A percentile compares a stretch with the other conserved stretches of the same genome.
Evolutionary conservation across 2,797 vertebrate species (phyloP).

Genomic region (Pseudochromis fuscus): DNA sequence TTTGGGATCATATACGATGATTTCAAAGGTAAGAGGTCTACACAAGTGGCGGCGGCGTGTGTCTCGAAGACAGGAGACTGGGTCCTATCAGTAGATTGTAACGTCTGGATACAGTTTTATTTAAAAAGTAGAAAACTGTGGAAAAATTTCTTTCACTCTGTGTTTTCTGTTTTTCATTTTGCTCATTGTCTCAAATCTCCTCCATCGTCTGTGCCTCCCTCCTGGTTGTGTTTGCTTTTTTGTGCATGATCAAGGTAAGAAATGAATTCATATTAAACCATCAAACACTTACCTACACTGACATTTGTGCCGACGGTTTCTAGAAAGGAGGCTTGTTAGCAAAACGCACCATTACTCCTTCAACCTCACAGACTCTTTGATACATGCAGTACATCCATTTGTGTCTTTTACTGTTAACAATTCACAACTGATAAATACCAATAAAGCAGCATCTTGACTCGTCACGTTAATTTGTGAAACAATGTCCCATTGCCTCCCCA

Average conservation of each 20-base stretch:
- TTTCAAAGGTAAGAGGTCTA: constrained; percentile 90
- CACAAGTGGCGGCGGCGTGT: constrained; percentile 14
- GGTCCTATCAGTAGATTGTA: constrained; percentile 38
- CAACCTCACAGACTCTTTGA: constrained; percentile 17
- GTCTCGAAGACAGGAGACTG: constrained; percentile 28
- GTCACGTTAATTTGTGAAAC: constrained; percentile 76
- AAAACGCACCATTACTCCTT: constrained; percentile 16
- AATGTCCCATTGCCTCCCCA: constrained; percentile 76
- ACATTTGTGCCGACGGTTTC: constrained; percentile 28
- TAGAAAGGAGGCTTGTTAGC: constrained; percentile 38
- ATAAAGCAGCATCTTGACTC: constrained; percentile 78
- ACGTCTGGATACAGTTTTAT: constrained; percentile 20
- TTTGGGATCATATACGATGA: constrained; percentile 87
- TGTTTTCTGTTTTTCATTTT: constrained; percentile 51
- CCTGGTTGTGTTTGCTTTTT: constrained; percentile 55
- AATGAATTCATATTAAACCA: constrained; percentile 30
- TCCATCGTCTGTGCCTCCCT: constrained; percentile 39
- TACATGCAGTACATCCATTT: constrained; percentile 13
- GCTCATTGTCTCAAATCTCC: constrained; percentile 22
- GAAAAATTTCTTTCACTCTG: constrained; percentile 67
- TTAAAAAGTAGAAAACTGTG: constrained; percentile 61
- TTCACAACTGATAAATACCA: constrained; percentile 72
- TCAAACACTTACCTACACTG: constrained; percentile 1
- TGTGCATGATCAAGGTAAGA: constrained; percentile 77
- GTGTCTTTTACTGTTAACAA: constrained; percentile 54